These are phyloP conservation scores for Notechis scutatus DNA, from an alignment of 2,113 vertebrate species.

Conservation along the genomic window DNA sequence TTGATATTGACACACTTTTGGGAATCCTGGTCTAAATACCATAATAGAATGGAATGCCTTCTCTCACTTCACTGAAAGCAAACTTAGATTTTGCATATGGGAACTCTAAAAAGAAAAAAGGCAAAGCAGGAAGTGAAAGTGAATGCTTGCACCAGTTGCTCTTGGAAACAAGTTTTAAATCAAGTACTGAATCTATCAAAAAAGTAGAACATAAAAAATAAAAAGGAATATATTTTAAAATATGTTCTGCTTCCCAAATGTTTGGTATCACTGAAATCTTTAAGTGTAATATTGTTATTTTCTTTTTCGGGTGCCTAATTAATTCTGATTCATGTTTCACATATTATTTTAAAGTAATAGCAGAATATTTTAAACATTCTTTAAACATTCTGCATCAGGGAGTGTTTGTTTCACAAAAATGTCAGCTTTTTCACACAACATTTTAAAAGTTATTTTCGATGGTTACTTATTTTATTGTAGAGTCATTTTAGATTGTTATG, in stretches of 20 bases:
- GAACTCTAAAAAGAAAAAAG: neutral
- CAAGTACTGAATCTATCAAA: constrained; percentile 3
- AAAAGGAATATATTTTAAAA: constrained; percentile 29
- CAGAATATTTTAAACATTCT: constrained; percentile 1
- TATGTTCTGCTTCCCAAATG: constrained; percentile 14
- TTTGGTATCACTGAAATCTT: neutral
- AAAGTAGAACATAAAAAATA: constrained; percentile 12
- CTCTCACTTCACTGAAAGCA: neutral
- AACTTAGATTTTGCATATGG: neutral
- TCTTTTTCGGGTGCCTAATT: neutral
- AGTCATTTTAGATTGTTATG: neutral
- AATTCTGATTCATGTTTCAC: constrained; percentile 11
- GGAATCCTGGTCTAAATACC: neutral
- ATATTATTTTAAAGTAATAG: constrained; percentile 26
- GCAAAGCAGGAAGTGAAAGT: neutral
- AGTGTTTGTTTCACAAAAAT: constrained; percentile 4
- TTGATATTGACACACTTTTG: neutral
- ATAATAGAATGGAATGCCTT: neutral
- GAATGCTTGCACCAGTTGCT: neutral
- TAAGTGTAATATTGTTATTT: neutral
- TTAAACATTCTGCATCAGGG: neutral
- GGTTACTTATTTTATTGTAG: neutral
- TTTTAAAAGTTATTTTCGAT: constrained; percentile 11
- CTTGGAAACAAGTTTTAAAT: constrained; percentile 16
- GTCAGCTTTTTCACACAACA: neutral